Percentiles rank a stretch among this genome's conserved stretches.
Evolutionary conservation across 2,797 vertebrate genomes (phyloP).

Genomic region (Alcedo atthis): DNA sequence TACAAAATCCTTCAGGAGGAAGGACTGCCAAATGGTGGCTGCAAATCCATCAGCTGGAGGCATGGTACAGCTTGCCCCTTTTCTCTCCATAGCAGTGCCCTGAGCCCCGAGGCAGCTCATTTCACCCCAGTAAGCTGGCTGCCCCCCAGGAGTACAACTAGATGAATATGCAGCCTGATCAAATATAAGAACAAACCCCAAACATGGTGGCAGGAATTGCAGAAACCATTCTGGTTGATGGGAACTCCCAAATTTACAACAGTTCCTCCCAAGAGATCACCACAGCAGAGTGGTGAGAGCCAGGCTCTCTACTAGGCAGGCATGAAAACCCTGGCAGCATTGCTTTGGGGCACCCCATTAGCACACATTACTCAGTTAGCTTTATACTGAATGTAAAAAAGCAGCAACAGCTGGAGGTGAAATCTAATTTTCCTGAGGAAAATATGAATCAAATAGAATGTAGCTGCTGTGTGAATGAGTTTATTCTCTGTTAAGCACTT

Average conservation of each 20-base stretch:
- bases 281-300: not conserved
- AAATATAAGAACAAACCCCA: not conserved
- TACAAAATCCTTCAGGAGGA: not conserved
- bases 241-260: not conserved
- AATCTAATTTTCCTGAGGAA: not conserved
- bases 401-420: not conserved
- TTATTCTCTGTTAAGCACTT: not conserved
- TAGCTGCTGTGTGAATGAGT: not conserved
- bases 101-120: not conserved
- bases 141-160: not conserved
- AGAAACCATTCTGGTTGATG: not conserved
- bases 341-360: not conserved
- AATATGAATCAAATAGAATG: not conserved
- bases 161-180: not conserved
- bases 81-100: fast-evolving
- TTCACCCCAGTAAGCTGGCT: not conserved
- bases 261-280: not conserved
- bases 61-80: not conserved
- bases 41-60: not conserved
- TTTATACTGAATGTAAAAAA: not conserved
- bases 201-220: not conserved
- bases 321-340: not conserved
- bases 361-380: not conserved
- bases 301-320: not conserved
- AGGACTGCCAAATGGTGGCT: fast-evolving